phyloP scores from a whole-genome alignment of 2,888 invertebrate genomes.

The Morpho achilles region DNA sequence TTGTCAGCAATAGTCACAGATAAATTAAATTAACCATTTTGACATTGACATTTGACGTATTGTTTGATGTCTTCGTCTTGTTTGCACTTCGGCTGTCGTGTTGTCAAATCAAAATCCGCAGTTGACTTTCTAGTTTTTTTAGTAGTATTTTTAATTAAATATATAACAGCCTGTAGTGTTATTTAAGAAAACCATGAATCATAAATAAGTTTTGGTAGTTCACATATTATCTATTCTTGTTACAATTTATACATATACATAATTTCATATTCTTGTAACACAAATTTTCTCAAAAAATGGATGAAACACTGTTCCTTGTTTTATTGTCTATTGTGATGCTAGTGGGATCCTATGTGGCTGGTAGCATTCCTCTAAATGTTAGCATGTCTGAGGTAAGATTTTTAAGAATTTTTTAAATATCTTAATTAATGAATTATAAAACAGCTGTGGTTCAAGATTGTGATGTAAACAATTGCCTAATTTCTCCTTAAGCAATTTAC shows the following conservation, averaged over 20 bases:
- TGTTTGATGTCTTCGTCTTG: neutral
- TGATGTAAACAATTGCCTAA: constrained; percentile 7
- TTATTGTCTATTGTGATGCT: constrained; percentile 95
- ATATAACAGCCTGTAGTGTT: constrained; percentile 1
- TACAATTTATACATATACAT: neutral
- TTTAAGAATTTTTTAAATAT: neutral
- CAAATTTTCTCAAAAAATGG: constrained; percentile 78
- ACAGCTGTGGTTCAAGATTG: constrained; percentile 11
- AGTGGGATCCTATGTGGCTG: constrained; percentile 96
- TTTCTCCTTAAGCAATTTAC: constrained; percentile 1
- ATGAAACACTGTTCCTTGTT: constrained; percentile 90
- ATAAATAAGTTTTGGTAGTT: constrained; percentile 3
- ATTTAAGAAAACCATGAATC: constrained; percentile 1
- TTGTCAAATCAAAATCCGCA: constrained; percentile 17
- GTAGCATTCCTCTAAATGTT: constrained; percentile 96
- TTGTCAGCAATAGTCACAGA: too few relatives aligned
- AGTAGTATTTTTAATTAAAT: constrained; percentile 5
- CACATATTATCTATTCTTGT: neutral
- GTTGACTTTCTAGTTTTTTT: constrained; percentile 14
- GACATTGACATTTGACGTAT: constrained; percentile 35
- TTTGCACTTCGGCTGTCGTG: constrained; percentile 15
- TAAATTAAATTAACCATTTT: too few relatives aligned
- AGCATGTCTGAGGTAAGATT: constrained; percentile 93
- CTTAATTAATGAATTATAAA: neutral
- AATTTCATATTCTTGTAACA: constrained; percentile 12